These are phyloP conservation scores for Apis florea DNA, from an alignment of 1,140 invertebrate species.

Conservation along the genomic window DNA sequence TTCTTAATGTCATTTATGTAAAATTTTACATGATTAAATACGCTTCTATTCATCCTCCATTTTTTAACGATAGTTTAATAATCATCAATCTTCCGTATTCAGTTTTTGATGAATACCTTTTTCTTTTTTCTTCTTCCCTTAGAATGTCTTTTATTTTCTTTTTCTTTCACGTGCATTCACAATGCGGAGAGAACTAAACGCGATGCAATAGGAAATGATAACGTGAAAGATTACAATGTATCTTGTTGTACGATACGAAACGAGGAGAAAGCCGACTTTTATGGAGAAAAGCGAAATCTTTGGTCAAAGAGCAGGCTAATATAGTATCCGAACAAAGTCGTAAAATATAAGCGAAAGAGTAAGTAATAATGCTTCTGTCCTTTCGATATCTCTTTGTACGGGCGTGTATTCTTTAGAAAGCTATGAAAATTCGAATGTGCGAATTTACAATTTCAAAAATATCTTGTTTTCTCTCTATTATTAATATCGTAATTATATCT, in stretches of 20 bases:
- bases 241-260: not conserved
- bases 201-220: not conserved
- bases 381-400: not conserved
- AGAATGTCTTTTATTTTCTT: not conserved
- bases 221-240: not conserved
- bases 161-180: not conserved
- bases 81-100: too few species aligned
- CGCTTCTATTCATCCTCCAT: too few species aligned
- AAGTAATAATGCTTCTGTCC: not conserved
- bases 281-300: not conserved
- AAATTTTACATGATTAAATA: too few species aligned
- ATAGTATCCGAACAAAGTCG: not conserved
- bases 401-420: not conserved
- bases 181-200: not conserved
- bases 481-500: not conserved
- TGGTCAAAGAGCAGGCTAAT: constrained; percentile 3
- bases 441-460: not conserved
- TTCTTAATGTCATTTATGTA: too few species aligned
- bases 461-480: not conserved
- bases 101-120: not conserved
- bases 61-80: too few species aligned
- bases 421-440: not conserved
- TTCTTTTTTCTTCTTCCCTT: too few species aligned
- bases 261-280: not conserved
- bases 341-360: not conserved